Base-by-base conservation (phyloP, 2,888 invertebrate genomes). In the Spodoptera picta region DNA sequence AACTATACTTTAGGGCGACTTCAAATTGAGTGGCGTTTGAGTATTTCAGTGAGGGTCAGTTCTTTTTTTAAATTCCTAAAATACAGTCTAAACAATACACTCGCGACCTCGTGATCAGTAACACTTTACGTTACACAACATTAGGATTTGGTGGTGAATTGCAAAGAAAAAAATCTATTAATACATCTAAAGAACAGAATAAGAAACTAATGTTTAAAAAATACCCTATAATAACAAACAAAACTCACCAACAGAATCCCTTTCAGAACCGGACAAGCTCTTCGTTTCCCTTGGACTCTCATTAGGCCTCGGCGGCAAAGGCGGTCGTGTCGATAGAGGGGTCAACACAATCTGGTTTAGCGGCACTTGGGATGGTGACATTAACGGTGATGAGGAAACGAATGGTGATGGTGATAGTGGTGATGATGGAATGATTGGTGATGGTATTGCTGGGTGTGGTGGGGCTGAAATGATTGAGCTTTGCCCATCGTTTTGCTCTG, bases 401-500 rank as follows among this genome's bases (percentile, higher is more conserved):
- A 76, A 43, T 1, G 79, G 76, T 70, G 75, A 78, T 69, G 77
- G 81, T 36, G 27, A 36, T 9, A 36, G 7, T 36, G 36, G 36
- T 71, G 75, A 78, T 69, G 77, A 82, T 31, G 27, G 87, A 81
- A 52, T 83, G 75, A 24, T 81, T 65, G 60, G 86, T 71, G 64
- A 85, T 19, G 36, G 87, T 77, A 68, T 63, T 1, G 69, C 70
- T 3, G 81, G 73, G 1, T 79, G 79, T 0, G 89, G 88, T 0
- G 89, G 77, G 0, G 92, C 92, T 41, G 91, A 91, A 61, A 93
- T 91, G 48, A 95, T 93, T 6, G 94, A 94, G 54, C 92, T 92
- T 65, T 92, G 93, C 4, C 87, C 92, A 12, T 94, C 95, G 70
- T 93, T 93, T 52, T 90, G 92, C 73, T 95, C 95, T 0, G 95